Conservation (phyloP, 2,888 invertebrate genomes). For the Aspidiotus rigidus region DNA sequence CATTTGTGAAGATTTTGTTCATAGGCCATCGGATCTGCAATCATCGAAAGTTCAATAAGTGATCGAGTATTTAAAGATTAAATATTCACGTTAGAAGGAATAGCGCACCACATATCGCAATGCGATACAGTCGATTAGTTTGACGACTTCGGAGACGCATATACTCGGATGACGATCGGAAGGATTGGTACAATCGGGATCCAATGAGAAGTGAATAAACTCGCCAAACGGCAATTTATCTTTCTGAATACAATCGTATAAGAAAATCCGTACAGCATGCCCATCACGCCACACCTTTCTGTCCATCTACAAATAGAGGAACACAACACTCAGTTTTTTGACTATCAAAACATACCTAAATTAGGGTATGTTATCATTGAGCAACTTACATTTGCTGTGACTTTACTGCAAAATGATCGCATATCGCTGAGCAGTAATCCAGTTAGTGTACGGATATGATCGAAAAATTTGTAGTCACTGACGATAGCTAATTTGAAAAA, state of each 20-base stretch:
- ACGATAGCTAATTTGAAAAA: slow-evolving; percentile 16
- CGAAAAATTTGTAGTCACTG: slow-evolving; percentile 13
- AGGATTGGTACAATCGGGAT: neutral
- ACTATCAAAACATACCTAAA: neutral
- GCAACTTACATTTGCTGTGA: slow-evolving; percentile 14
- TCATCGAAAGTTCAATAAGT: neutral
- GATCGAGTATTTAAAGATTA: neutral
- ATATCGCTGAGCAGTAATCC: slow-evolving; percentile 19
- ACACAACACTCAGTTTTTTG: neutral
- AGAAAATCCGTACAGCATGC: neutral
- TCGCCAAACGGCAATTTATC: slow-evolving; percentile 17
- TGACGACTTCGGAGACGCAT: slow-evolving; percentile 20
- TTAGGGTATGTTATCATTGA: neutral
- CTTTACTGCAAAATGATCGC: slow-evolving; percentile 13
- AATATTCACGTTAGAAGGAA: neutral
- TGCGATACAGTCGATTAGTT: slow-evolving; percentile 10
- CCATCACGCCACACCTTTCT: slow-evolving; percentile 17
- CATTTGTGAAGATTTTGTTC: slow-evolving; percentile 23
- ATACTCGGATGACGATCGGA: neutral
- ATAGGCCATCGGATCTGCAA: slow-evolving; percentile 24
- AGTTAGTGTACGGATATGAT: slow-evolving; percentile 11
- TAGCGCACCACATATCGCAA: slow-evolving; percentile 15
- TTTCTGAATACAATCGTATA: slow-evolving; percentile 13
- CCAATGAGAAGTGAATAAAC: slow-evolving; percentile 8
- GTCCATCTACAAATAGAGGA: slow-evolving; percentile 8